Conservation (phyloP, 2,888 invertebrate genomes). For the Embidobia sp. region DNA sequence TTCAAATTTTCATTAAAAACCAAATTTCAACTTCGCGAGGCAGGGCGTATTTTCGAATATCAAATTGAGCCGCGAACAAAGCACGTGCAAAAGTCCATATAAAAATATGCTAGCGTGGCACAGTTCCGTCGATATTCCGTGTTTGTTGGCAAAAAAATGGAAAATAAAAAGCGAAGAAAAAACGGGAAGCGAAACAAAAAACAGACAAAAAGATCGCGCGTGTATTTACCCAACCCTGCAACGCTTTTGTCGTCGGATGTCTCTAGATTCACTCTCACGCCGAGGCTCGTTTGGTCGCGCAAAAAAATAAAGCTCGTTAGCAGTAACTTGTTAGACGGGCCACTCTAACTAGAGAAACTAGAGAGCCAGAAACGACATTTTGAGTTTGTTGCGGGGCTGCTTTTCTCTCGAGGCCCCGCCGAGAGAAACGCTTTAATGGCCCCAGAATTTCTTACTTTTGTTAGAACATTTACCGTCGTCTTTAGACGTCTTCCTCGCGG, state of each 20-base stretch:
- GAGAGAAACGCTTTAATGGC: conserved; percentile 41
- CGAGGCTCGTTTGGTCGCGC: conserved; percentile 35
- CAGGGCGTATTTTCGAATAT: no score
- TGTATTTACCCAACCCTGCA: conserved; percentile 44
- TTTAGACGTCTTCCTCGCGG: conserved; percentile 25
- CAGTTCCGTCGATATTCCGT: no score
- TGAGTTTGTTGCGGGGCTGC: conserved; percentile 33
- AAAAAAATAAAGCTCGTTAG: conserved; percentile 71
- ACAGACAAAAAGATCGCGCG: conserved; percentile 20
- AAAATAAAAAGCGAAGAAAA: conserved; percentile 17
- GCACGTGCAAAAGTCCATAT: no score
- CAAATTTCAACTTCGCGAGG: no score
- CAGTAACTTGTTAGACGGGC: conserved; percentile 70
- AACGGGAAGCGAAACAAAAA: conserved; percentile 1
- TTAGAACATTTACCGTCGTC: conserved; percentile 13
- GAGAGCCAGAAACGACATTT: conserved; percentile 61
- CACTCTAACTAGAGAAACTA: conserved; percentile 68
- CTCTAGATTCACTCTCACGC: conserved; percentile 45
- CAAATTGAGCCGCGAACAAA: no score
- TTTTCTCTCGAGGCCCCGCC: conserved; percentile 20
- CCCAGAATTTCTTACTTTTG: conserved; percentile 32
- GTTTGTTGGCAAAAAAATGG: no score
- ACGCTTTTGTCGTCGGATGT: conserved; percentile 44
- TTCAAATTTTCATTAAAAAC: no score
- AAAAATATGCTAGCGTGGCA: no score